phyloP scores from a whole-genome alignment of 2,888 invertebrate genomes.

The Protodeltote pygarga region DNA sequence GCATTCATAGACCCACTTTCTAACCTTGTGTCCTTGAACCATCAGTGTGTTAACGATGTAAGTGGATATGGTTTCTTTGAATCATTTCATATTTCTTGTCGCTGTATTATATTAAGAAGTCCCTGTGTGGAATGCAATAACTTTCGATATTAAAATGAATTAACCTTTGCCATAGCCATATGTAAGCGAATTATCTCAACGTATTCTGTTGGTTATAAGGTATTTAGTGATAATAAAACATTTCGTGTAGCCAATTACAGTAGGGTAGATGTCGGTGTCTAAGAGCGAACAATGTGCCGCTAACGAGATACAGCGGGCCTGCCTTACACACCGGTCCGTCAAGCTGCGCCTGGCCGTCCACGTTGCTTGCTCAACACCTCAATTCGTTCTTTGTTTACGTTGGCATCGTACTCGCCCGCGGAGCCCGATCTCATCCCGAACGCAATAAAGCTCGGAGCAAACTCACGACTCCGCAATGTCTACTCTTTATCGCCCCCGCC shows the following conservation, averaged over 20 bases:
- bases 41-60: conserved; percentile 33
- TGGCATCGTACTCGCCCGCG: conserved; percentile 66
- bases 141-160: conserved; percentile 13
- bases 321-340: conserved; percentile 54
- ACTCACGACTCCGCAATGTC: conserved; percentile 81
- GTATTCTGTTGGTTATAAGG: conserved; percentile 27
- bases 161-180: not conserved
- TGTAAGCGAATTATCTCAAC: conserved; percentile 30
- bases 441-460: conserved; percentile 81
- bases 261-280: conserved; percentile 51
- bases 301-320: conserved; percentile 68
- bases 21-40: conserved; percentile 75
- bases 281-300: conserved; percentile 66
- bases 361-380: conserved; percentile 73
- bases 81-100: conserved; percentile 23
- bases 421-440: conserved; percentile 75
- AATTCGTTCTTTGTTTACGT: conserved; percentile 78
- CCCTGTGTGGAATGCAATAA: not conserved
- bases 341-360: conserved; percentile 55
- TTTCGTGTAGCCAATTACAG: conserved; percentile 52
- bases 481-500: conserved; percentile 78
- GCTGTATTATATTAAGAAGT: conserved; percentile 1
- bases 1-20: conserved; percentile 77
- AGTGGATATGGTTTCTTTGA: no score
- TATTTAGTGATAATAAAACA: conserved; percentile 40